These are phyloP conservation scores for Mimas tiliae DNA, from an alignment of 2,888 invertebrate species.

Conservation along the genomic window DNA sequence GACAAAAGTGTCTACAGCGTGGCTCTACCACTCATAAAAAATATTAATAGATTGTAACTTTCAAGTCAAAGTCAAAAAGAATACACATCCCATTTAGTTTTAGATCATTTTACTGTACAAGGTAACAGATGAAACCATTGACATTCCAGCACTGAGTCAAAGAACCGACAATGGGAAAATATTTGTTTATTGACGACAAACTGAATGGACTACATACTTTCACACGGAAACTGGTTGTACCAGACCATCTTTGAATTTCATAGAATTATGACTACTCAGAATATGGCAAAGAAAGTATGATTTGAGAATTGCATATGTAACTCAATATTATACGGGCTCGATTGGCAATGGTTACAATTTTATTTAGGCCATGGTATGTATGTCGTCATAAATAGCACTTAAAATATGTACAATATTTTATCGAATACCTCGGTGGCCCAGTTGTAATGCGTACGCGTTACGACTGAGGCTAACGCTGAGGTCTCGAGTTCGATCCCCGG, in stretches of 20 bases:
- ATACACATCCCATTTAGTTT: background rate
- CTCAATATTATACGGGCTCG: background rate
- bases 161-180: constrained; percentile 25
- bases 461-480: too few species aligned
- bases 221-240: constrained; percentile 25
- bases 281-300: background rate
- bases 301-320: background rate
- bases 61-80: background rate
- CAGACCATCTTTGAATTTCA: constrained; percentile 20
- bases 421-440: too few species aligned
- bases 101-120: background rate
- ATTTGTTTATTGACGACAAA: constrained; percentile 26
- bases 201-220: constrained; percentile 25
- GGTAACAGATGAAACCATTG: constrained; percentile 3
- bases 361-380: background rate
- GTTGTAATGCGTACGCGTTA: too few species aligned
- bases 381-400: background rate
- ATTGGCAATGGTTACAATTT: background rate
- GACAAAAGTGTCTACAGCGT: too few species aligned
- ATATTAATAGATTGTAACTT: background rate
- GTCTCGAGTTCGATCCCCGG: too few species aligned
- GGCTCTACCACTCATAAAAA: too few species aligned
- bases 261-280: constrained; percentile 6
- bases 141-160: background rate
- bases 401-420: too few species aligned